Percentiles rank a stretch among this genome's conserved stretches.
Conservation (phyloP, 1,140 invertebrate species). For the Coptotermes formosanus region DNA sequence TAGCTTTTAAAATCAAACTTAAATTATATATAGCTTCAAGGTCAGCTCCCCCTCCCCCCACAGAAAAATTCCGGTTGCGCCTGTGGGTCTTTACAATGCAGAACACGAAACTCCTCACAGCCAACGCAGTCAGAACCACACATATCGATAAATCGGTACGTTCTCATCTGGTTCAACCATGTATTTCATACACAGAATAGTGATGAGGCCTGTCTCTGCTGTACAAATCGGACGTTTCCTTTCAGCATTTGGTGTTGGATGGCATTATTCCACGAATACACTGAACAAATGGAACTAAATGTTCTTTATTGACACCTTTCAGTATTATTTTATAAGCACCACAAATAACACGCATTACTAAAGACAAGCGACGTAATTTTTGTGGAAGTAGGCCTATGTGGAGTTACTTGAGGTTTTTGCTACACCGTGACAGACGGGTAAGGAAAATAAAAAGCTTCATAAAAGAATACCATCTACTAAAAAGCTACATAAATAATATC, state of each 20-base stretch:
- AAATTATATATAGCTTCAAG: too few relatives aligned
- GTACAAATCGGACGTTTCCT: not conserved
- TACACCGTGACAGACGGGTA: not conserved
- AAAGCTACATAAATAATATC: constrained; percentile 10
- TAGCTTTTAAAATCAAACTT: too few relatives aligned
- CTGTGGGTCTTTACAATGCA: too few relatives aligned
- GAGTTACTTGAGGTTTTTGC: not conserved
- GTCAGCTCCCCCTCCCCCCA: too few relatives aligned
- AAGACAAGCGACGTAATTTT: not conserved
- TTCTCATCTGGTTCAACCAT: too few relatives aligned
- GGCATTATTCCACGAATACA: not conserved
- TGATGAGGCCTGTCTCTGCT: too few relatives aligned
- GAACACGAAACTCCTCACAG: too few relatives aligned
- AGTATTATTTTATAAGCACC: not conserved
- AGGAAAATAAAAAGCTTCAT: not conserved
- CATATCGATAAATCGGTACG: too few relatives aligned
- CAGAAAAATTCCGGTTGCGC: too few relatives aligned
- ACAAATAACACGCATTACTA: not conserved
- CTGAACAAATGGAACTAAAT: not conserved
- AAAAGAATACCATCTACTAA: not conserved
- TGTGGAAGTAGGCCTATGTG: not conserved
- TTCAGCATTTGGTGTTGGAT: not conserved
- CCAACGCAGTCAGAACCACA: too few relatives aligned
- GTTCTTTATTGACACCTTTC: not conserved
- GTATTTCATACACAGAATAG: too few relatives aligned